Evolutionary conservation across 2,888 invertebrate species (phyloP), one percentile per base, ranked within the genome.

Genomic region (Phragmatobia fuliginosa): DNA sequence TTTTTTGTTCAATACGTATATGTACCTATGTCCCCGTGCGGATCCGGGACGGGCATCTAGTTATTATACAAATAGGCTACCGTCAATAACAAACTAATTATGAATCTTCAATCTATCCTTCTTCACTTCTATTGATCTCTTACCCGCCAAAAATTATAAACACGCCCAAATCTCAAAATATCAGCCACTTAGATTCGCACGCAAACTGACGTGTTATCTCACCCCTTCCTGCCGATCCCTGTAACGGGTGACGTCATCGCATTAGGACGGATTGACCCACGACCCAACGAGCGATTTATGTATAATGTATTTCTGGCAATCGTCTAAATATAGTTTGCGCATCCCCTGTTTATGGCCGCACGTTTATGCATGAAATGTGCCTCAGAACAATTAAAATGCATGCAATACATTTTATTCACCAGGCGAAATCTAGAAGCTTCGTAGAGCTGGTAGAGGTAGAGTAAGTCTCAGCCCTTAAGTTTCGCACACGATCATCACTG

Each of bases 211-310:
- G 71, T 72, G 74, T 71, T 74, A 76, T 80, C 77, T 79, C 80
- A 82, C 80, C 81, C 82, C 75, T 77, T 75, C 72, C 70, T 64
- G 75, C 71, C 73, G 25, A 52, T 65, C 72, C 68, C 71, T 33
- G 31, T 36, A 38, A 70, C 68, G 69, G 36, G 74, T 89, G 89
- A 90, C 89, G 89, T 88, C 90, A 89, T 78, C 80, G 80, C 87
- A 85, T 88, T 88, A 87, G 86, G 81, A 72, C 79, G 79, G 85
- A 87, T 84, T 87, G 87, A 86, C 87, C 88, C 82, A 77, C 78
- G 85, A 86, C 87, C 87, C 81, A 78, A 75, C 75, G 80, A 82
- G 83, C 80, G 77, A 85, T 85, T 85, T 86, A 85, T 49, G 45
- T 49, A 49, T 81, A 36, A 56, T 8, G 65, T n/a, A n/a, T n/a